Percentiles rank a stretch among this genome's conserved stretches.
phyloP scores from a whole-genome alignment of 1,140 invertebrate genomes.

The Plectrocnemia conspersa region DNA sequence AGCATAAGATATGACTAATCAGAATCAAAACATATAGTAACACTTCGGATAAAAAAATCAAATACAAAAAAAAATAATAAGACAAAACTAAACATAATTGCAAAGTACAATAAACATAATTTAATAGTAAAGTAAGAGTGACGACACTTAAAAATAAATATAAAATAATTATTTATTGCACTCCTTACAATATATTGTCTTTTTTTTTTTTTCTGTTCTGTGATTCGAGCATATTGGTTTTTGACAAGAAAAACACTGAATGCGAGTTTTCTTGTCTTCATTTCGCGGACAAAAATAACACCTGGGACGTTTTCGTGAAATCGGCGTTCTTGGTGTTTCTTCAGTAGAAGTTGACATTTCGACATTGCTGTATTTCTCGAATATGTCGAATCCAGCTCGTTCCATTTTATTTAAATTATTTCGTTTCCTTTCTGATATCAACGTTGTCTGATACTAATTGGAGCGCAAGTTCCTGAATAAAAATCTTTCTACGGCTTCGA shows the following conservation, averaged over 20 bases:
- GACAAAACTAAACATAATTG: too few species aligned
- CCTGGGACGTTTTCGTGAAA: too few species aligned
- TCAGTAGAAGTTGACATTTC: not conserved
- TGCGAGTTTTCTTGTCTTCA: not conserved
- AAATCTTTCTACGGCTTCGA: conserved; percentile 6
- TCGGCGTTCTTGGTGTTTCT: not conserved
- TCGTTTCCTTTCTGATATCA: not conserved
- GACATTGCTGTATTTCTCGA: not conserved
- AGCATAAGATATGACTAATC: too few species aligned
- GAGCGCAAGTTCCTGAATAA: conserved; percentile 7
- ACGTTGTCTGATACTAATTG: not conserved
- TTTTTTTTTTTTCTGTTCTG: conserved; percentile 7
- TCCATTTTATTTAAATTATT: not conserved
- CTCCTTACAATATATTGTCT: not conserved
- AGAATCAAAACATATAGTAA: too few species aligned
- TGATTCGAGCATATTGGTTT: not conserved
- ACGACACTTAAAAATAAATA: too few species aligned
- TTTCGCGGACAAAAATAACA: conserved; percentile 5
- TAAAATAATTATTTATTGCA: too few species aligned
- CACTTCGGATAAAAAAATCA: too few species aligned
- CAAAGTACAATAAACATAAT: too few species aligned
- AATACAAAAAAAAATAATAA: too few species aligned
- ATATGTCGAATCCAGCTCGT: not conserved
- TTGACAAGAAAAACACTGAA: not conserved
- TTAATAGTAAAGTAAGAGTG: too few species aligned